Evolutionary conservation across 2,888 invertebrate genomes (phyloP).

Genomic region (Oeneis ivallda): DNA sequence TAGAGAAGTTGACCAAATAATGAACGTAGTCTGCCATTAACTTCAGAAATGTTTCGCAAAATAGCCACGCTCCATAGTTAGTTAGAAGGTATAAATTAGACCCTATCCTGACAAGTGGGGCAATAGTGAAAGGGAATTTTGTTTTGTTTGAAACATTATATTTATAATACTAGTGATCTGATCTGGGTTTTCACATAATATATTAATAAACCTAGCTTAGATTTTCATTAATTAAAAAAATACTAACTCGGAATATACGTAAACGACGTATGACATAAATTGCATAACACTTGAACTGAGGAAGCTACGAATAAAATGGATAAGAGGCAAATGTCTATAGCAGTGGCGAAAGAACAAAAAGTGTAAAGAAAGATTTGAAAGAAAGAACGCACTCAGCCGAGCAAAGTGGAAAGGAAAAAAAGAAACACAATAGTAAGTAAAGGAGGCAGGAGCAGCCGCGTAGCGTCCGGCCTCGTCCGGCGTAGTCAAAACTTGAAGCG

Average conservation of each 20-base stretch:
- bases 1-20: constrained; percentile 54
- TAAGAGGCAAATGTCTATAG: constrained; percentile 63
- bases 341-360: constrained; percentile 65
- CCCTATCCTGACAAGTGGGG: neutral
- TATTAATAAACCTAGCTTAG: neutral
- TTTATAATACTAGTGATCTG: neutral
- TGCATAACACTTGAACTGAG: constrained; percentile 24
- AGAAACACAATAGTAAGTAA: constrained; percentile 68
- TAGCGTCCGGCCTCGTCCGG: constrained; percentile 53
- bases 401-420: constrained; percentile 65
- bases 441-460: constrained; percentile 60
- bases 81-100: constrained; percentile 2
- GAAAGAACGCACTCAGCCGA: constrained; percentile 66
- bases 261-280: constrained; percentile 15
- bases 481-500: constrained; percentile 56
- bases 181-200: neutral
- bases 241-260: neutral
- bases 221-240: neutral
- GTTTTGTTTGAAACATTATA: neutral
- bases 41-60: constrained; percentile 61
- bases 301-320: constrained; percentile 47
- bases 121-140: neutral
- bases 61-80: constrained; percentile 42
- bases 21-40: constrained; percentile 64
- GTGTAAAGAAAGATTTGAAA: constrained; percentile 55